A percentile compares a stretch with the other conserved stretches of the same genome.
phyloP scores from a whole-genome alignment of 2,113 vertebrate species.

The Mastomys coucha region DNA sequence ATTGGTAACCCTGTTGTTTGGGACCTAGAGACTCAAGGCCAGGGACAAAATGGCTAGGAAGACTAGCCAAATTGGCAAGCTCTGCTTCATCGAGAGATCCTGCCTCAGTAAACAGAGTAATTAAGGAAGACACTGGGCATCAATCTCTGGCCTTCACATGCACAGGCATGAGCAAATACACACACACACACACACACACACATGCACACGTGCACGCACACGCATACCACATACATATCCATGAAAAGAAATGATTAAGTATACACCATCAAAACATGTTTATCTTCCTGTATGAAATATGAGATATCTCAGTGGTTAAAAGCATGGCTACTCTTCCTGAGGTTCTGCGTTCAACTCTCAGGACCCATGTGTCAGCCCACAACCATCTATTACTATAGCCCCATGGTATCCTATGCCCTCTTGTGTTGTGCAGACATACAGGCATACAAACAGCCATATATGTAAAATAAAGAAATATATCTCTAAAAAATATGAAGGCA shows the following conservation, averaged over 20 bases:
- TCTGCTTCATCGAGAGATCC: background rate
- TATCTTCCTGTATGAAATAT: background rate
- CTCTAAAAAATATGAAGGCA: background rate
- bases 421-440: background rate
- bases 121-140: background rate
- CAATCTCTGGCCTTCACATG: background rate
- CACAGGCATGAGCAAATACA: background rate
- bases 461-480: background rate
- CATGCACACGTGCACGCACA: background rate
- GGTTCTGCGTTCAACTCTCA: background rate
- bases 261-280: background rate
- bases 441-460: background rate
- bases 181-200: background rate
- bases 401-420: background rate
- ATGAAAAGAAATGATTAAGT: background rate
- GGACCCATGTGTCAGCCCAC: background rate
- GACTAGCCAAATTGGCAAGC: background rate
- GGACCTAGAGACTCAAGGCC: background rate
- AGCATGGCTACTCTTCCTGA: background rate
- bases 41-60: background rate
- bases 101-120: background rate
- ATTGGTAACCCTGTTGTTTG: background rate
- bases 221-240: background rate
- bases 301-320: background rate
- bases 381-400: background rate